Percentiles rank a stretch among this genome's conserved stretches.
These are phyloP conservation scores for Drosophila formosana DNA, from an alignment of 2,888 invertebrate species.

Conservation along the genomic window DNA sequence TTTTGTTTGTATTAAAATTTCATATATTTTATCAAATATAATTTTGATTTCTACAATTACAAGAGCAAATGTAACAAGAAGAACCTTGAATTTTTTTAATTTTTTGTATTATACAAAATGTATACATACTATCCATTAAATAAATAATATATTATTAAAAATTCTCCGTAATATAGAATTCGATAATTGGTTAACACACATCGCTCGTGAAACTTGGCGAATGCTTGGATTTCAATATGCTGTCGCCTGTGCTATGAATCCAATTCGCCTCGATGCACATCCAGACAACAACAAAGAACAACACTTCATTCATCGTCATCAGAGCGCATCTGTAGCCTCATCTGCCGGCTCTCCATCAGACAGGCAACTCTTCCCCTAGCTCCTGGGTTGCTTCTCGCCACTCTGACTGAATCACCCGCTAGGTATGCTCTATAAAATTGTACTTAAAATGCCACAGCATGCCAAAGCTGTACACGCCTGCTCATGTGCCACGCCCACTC, in stretches of 20 bases:
- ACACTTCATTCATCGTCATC: constrained; percentile 70
- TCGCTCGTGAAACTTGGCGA: background rate
- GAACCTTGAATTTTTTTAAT: too few species aligned
- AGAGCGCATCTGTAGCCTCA: constrained; percentile 32
- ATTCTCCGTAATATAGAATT: background rate
- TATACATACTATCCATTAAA: too few species aligned
- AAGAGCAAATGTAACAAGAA: too few species aligned
- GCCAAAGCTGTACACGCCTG: constrained; percentile 40
- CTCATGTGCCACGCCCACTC: constrained; percentile 52
- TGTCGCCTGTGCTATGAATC: constrained; percentile 46
- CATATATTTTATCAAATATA: too few species aligned
- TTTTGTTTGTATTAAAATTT: too few species aligned
- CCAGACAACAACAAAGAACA: constrained; percentile 48
- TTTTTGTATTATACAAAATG: too few species aligned
- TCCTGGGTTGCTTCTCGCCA: background rate
- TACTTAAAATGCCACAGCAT: constrained; percentile 77
- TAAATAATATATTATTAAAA: too few species aligned
- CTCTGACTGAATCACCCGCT: constrained; percentile 49
- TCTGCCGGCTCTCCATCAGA: constrained; percentile 1
- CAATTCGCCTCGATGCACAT: constrained; percentile 57
- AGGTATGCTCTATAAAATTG: constrained; percentile 76
- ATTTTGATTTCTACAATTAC: too few species aligned
- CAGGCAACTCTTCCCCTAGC: background rate
- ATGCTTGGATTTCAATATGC: background rate
- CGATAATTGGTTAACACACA: background rate